Evolutionary conservation across 2,888 invertebrate species (phyloP).

Genomic region (Trichogramma evanescens): DNA sequence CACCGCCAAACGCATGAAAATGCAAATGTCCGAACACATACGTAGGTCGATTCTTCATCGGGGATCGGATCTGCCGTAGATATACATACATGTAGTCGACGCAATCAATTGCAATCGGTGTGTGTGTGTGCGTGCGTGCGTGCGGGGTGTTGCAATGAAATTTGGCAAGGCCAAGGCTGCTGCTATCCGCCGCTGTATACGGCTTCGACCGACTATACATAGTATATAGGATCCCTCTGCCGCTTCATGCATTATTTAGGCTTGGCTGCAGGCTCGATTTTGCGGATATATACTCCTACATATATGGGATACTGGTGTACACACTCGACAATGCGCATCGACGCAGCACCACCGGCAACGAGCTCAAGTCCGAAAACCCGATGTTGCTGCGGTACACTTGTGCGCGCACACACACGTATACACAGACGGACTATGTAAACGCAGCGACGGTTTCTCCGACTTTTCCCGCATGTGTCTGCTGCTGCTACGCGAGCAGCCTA

Average conservation of each 20-base stretch:
- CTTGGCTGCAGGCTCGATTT: constrained; percentile 20
- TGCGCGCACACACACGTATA: too few species aligned
- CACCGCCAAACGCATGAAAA: background rate
- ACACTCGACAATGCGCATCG: constrained; percentile 14
- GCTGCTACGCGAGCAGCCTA: too few species aligned
- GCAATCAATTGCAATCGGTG: constrained; percentile 2
- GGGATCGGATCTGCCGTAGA: background rate
- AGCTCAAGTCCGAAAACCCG: too few species aligned
- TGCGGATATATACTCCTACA: constrained; percentile 4
- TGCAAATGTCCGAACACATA: constrained; percentile 7
- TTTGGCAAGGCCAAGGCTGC: constrained; percentile 32
- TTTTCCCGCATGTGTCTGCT: too few species aligned
- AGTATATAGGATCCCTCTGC: background rate
- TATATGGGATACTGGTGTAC: constrained; percentile 17
- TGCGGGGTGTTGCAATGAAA: constrained; percentile 35
- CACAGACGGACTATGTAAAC: too few species aligned
- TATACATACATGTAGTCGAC: background rate
- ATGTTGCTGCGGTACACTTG: too few species aligned
- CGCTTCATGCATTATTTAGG: constrained; percentile 40
- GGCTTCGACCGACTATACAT: too few species aligned
- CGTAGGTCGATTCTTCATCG: constrained; percentile 5
- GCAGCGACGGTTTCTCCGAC: too few species aligned
- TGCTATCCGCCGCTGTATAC: background rate
- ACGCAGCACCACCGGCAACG: too few species aligned
- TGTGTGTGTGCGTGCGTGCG: background rate